These are phyloP conservation scores for Phasianus colchicus DNA, from an alignment of 2,113 vertebrate genomes.

Conservation along the genomic window DNA sequence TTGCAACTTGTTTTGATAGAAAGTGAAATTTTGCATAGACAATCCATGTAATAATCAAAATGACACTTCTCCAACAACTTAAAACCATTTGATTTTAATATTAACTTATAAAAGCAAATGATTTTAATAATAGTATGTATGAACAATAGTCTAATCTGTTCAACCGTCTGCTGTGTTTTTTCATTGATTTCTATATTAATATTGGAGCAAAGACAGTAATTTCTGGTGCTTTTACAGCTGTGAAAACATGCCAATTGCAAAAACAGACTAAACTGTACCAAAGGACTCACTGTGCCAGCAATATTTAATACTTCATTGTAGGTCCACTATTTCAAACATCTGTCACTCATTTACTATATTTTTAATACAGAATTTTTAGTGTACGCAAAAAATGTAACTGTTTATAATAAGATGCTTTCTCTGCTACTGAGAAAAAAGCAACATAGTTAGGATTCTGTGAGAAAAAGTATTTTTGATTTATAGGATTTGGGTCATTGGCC, in stretches of 20 bases:
- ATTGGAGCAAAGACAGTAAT: slow-evolving; percentile 69
- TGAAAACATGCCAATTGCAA: slow-evolving; percentile 75
- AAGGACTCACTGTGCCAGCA: slow-evolving; percentile 70
- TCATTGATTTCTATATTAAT: slow-evolving; percentile 78
- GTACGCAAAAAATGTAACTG: slow-evolving; percentile 60
- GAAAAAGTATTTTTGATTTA: slow-evolving; percentile 54
- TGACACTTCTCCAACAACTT: not conserved
- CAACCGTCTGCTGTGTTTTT: slow-evolving; percentile 53
- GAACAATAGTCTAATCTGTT: slow-evolving; percentile 62
- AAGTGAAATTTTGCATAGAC: not conserved
- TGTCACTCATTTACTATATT: slow-evolving; percentile 78
- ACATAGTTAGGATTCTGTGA: slow-evolving; percentile 19
- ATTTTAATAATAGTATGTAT: slow-evolving; percentile 42
- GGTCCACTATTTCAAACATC: slow-evolving; percentile 73
- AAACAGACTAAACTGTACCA: slow-evolving; percentile 78
- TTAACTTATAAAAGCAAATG: not conserved
- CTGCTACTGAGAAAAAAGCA: slow-evolving; percentile 59
- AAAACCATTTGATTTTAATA: not conserved
- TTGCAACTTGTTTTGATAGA: slow-evolving; percentile 16
- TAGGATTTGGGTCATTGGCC: slow-evolving; percentile 23
- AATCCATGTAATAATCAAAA: not conserved
- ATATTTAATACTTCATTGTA: slow-evolving; percentile 80
- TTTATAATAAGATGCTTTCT: slow-evolving; percentile 61
- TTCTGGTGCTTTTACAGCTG: slow-evolving; percentile 79
- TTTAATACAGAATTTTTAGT: slow-evolving; percentile 70